Percentiles rank a stretch among this genome's conserved stretches.
phyloP scores from a whole-genome alignment of 2,113 vertebrate genomes.

The Siphamia tubifer region DNA sequence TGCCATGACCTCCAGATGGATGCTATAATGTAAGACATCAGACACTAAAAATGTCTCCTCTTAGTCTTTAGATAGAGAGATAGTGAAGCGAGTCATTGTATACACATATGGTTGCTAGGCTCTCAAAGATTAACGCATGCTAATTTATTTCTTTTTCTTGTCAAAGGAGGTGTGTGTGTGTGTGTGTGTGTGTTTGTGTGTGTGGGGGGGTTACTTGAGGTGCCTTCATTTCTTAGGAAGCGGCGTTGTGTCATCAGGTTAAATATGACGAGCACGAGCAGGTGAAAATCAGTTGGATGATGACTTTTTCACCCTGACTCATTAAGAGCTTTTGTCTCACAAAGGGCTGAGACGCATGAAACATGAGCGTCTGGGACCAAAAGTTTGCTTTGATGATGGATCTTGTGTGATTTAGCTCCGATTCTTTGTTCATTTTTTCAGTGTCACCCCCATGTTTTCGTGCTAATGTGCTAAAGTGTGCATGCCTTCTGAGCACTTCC shows the following conservation, averaged over 20 bases:
- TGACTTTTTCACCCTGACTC: constrained; percentile 39
- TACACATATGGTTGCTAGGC: not conserved
- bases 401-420: constrained; percentile 51
- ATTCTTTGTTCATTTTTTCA: constrained; percentile 29
- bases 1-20: constrained; percentile 28
- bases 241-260: constrained; percentile 12
- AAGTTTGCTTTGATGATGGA: constrained; percentile 60
- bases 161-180: not conserved
- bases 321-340: constrained; percentile 53
- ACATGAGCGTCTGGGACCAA: constrained; percentile 50
- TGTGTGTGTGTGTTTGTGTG: too few relatives aligned
- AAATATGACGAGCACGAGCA: constrained; percentile 35
- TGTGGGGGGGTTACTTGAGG: not conserved
- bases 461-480: not conserved
- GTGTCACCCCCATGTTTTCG: not conserved
- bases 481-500: too few relatives aligned
- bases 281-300: constrained; percentile 26
- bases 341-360: constrained; percentile 46
- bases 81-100: constrained; percentile 17
- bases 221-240: not conserved
- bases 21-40: constrained; percentile 3
- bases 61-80: constrained; percentile 30
- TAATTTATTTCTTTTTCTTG: constrained; percentile 30
- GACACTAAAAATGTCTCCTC: constrained; percentile 17
- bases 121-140: constrained; percentile 12